Evolutionary conservation across 92 coral and sea anemone genomes (phyloP), one percentile per base, ranked within the genome.

Genomic region (Zoanthus gigantus): DNA sequence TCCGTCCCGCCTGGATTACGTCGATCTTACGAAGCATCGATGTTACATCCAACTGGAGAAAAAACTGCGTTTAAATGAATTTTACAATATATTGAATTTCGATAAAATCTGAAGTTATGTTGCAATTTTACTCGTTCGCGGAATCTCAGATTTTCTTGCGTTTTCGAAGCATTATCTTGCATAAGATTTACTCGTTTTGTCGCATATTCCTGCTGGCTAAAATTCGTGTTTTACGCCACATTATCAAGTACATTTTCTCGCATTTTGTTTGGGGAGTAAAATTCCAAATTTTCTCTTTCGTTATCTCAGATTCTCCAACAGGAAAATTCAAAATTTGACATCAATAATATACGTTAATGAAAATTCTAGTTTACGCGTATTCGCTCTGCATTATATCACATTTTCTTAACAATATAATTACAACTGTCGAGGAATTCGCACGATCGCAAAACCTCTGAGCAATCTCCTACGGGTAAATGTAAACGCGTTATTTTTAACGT

Each of bases 41-140:
- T 60, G 68, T 60, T 60, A 23, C 23, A 23, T 23, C 23, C 23
- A 23, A 77, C 82, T 54, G 67, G 63, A 77, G 52, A 73, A 77
- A 77, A 77, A 53, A 11, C 82, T 7, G 82, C 82, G 67, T 77
- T 77, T 77, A 46, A 66, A 53, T 63, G 46, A 77, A 53, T 77
- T 77, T 77, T 77, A 23, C 68, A 77, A 77, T 8, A 53, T 77
- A 77, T 50, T 58, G 82, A 77, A 77, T 77, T 77, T 16, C 69
- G 68, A 53, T 29, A 54, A 52, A 77, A 77, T 77, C 29, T 63
- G 63, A 54, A 77, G 67, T 77, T 77, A 77, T 53, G 82, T 44
- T 77, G 82, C 44, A 31, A 29, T 67, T 67, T 67, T 67, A 67
- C 72, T 6, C 72, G 72, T 67, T 67, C 72, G 72, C 72, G 32